Evolutionary conservation across 2,888 invertebrate genomes (phyloP).

Genomic region (Glaucopsyche alexis): DNA sequence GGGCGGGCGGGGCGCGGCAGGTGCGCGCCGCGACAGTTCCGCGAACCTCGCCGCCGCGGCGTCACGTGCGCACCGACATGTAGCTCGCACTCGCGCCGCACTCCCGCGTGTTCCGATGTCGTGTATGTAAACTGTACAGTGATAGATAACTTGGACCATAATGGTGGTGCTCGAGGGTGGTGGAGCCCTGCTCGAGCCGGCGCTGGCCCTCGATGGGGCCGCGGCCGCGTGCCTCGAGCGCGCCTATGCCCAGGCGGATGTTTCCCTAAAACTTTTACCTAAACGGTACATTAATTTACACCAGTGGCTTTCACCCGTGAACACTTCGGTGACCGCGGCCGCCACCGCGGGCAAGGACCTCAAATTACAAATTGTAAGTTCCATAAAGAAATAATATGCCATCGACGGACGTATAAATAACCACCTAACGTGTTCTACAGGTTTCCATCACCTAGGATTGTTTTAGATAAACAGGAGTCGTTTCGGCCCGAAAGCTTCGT

Average conservation of each 20-base stretch:
- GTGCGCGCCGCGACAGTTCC: conserved; percentile 64
- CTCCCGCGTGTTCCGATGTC: conserved; percentile 54
- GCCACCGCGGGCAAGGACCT: conserved; percentile 86
- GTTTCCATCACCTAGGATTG: background rate
- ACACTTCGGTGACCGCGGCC: conserved; percentile 74
- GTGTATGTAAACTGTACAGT: conserved; percentile 49
- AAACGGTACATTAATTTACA: conserved; percentile 95
- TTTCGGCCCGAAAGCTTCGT: background rate
- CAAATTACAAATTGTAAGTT: conserved; percentile 87
- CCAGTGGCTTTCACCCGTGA: conserved; percentile 92
- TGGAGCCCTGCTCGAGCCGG: conserved; percentile 73
- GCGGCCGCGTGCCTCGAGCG: conserved; percentile 86
- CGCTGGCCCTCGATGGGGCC: conserved; percentile 87
- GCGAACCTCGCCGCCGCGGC: conserved; percentile 66
- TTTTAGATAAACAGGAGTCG: background rate
- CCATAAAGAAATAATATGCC: background rate
- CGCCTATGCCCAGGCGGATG: conserved; percentile 89
- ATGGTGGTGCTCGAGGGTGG: conserved; percentile 79
- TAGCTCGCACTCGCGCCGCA: conserved; percentile 58
- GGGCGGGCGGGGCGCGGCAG: conserved; percentile 52
- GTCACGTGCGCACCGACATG: conserved; percentile 59
- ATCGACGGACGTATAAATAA: background rate
- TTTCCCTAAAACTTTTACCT: conserved; percentile 93
- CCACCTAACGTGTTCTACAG: conserved; percentile 6
- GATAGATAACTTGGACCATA: conserved; percentile 38